phyloP scores from a whole-genome alignment of 2,888 invertebrate genomes.

The Hydrotaea cyrtoneurina region DNA sequence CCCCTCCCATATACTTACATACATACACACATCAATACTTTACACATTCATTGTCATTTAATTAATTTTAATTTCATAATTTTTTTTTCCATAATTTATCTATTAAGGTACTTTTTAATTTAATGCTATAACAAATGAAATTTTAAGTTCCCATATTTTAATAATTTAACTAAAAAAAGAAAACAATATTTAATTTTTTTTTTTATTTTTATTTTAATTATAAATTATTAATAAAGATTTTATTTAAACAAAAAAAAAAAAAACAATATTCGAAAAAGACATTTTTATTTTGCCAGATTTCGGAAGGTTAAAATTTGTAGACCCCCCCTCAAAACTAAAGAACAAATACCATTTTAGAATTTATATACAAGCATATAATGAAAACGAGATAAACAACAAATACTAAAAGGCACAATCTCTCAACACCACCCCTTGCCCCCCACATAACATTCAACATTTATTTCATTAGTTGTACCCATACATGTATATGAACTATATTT shows the following conservation, averaged over 20 bases:
- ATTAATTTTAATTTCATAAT: slow-evolving; percentile 22
- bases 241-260: slow-evolving; percentile 43
- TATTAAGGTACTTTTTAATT: slow-evolving; percentile 38
- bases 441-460: slow-evolving; percentile 21
- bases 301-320: slow-evolving; percentile 76
- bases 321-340: slow-evolving; percentile 51
- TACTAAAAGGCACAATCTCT: slow-evolving; percentile 55
- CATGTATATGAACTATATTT: slow-evolving; percentile 36
- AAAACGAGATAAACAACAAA: slow-evolving; percentile 25
- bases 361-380: slow-evolving; percentile 29
- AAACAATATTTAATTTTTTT: slow-evolving; percentile 42
- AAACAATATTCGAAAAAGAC: slow-evolving; percentile 44
- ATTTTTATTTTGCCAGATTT: slow-evolving; percentile 71
- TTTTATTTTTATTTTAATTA: slow-evolving; percentile 51
- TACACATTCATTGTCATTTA: slow-evolving; percentile 25
- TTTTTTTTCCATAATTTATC: slow-evolving; percentile 34
- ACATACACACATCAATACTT: background rate
- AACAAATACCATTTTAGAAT: slow-evolving; percentile 36
- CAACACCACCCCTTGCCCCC: background rate
- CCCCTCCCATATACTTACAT: background rate
- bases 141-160: slow-evolving; percentile 66
- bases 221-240: slow-evolving; percentile 63
- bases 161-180: slow-evolving; percentile 38
- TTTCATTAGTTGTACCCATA: slow-evolving; percentile 49
- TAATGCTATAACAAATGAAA: slow-evolving; percentile 57